Conservation (phyloP, 2,113 vertebrate genomes). For the Ancistrus triradiatus region DNA sequence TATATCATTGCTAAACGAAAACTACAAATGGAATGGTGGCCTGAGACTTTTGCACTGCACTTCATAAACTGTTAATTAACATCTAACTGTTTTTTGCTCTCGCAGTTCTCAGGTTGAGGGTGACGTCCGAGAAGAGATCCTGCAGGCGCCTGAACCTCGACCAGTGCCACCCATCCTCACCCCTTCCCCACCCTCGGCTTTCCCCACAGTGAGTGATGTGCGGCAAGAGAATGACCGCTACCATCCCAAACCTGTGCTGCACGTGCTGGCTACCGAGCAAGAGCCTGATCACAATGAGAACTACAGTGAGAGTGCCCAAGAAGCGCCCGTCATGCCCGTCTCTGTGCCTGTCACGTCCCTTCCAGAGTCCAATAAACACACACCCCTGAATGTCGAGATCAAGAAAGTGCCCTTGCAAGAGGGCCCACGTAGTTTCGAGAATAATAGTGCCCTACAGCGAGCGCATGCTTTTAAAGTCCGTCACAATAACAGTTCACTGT, state of each 20-base stretch:
- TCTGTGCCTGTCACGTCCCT: not conserved
- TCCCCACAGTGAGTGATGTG: conserved; percentile 90
- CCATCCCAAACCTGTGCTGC: conserved; percentile 94
- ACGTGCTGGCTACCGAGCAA: conserved; percentile 76
- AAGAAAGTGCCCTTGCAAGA: conserved; percentile 93
- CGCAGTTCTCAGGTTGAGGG: conserved; percentile 80
- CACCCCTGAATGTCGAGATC: conserved; percentile 85
- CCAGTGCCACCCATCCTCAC: conserved; percentile 95
- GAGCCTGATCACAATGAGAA: conserved; percentile 89
- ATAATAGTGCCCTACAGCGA: conserved; percentile 76
- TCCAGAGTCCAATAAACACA: conserved; percentile 1
- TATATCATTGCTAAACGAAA: too few species aligned
- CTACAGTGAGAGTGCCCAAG: conserved; percentile 72
- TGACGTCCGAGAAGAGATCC: conserved; percentile 93
- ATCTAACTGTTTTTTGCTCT: not conserved
- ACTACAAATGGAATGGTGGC: too few species aligned
- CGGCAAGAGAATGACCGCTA: conserved; percentile 95
- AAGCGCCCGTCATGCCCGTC: conserved; percentile 33
- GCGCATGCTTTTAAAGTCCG: conserved; percentile 85
- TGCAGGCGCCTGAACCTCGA: conserved; percentile 92
- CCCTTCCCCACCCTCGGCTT: conserved; percentile 91
- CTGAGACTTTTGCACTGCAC: too few species aligned
- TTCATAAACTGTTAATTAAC: too few species aligned
- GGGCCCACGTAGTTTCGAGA: conserved; percentile 89
- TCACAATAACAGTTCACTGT: conserved; percentile 64